Conservation (phyloP, 2,113 vertebrate species). For the Nibea coibor region DNA sequence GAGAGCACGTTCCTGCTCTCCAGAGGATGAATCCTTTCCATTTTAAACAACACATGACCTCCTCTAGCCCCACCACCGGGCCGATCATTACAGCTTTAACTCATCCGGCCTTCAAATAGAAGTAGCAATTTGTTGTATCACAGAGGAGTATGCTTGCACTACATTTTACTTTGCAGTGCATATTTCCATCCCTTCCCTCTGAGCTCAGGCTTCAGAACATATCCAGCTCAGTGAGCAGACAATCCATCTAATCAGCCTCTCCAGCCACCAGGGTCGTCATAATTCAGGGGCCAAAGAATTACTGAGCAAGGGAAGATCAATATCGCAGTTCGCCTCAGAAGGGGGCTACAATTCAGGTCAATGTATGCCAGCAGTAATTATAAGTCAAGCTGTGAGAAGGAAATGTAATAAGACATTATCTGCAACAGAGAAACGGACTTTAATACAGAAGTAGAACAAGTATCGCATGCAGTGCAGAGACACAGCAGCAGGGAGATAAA, state of each 20-base stretch:
- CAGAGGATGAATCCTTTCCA: not conserved
- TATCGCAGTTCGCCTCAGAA: conserved; percentile 21
- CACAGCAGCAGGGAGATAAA: not conserved
- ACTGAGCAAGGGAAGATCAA: conserved; percentile 25
- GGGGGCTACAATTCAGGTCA: conserved; percentile 27
- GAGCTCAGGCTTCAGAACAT: not conserved
- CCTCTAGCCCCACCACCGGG: not conserved
- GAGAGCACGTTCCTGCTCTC: not conserved
- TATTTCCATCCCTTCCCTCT: not conserved
- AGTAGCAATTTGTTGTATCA: not conserved
- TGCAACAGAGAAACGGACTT: not conserved
- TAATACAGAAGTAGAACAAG: not conserved
- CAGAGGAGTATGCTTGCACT: not conserved
- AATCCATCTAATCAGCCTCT: not conserved
- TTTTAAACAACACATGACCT: not conserved
- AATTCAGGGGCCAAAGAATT: conserved; percentile 17
- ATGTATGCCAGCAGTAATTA: conserved; percentile 42
- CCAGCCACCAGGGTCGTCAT: conserved; percentile 2
- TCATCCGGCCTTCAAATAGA: not conserved
- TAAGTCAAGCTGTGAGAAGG: conserved; percentile 32
- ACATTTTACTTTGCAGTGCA: not conserved
- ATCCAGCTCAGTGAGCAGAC: not conserved
- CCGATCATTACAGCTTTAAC: not conserved
- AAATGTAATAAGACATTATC: conserved; percentile 42
- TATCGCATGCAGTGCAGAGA: not conserved